These are phyloP conservation scores for Aspidiotus destructor DNA, from an alignment of 2,888 invertebrate species.

Conservation along the genomic window DNA sequence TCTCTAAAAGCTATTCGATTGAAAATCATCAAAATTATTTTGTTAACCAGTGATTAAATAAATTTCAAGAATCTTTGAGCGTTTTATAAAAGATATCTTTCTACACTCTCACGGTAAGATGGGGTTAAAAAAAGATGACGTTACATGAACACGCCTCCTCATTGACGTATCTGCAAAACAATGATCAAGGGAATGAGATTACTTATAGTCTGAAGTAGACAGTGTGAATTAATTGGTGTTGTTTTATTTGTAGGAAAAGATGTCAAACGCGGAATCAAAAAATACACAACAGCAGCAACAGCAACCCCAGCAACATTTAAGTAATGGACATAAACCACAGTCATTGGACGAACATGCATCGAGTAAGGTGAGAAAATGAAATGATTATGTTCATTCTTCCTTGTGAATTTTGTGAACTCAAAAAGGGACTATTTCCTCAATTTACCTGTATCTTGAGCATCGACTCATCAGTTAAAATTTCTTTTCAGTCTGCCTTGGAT, in stretches of 20 bases:
- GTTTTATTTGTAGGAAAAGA: slow-evolving; percentile 14
- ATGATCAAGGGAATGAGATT: no score
- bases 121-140: no score
- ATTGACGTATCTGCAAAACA: no score
- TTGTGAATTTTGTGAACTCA: background rate
- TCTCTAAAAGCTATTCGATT: no score
- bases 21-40: no score
- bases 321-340: slow-evolving; percentile 22
- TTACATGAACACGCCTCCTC: no score
- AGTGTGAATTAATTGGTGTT: background rate
- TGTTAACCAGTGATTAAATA: no score
- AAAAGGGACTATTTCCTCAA: background rate
- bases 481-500: slow-evolving; percentile 38
- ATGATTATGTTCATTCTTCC: background rate
- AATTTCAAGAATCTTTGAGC: no score
- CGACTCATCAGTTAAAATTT: background rate
- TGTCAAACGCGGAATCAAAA: slow-evolving; percentile 7
- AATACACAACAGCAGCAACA: slow-evolving; percentile 5
- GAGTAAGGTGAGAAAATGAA: slow-evolving; percentile 12
- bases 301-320: background rate
- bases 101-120: no score
- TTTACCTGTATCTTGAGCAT: background rate
- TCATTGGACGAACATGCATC: slow-evolving; percentile 15
- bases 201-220: no score
- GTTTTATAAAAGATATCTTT: no score